Conservation (phyloP, 2,113 vertebrate species). For the Tenrec ecaudatus region DNA sequence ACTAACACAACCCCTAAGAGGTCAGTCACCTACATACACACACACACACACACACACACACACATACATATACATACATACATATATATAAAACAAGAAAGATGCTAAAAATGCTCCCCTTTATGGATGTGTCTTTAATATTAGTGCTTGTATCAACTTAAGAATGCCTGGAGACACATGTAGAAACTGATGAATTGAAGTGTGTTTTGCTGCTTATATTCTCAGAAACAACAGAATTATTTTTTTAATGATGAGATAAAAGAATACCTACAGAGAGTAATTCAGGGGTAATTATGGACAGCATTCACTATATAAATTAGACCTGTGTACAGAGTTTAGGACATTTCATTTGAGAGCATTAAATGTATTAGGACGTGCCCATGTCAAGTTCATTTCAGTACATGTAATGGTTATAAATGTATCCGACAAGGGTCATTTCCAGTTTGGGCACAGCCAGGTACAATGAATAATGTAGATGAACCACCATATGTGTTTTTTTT, state of each 20-base stretch:
- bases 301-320: not conserved
- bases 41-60: too few relatives aligned
- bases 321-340: not conserved
- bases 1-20: too few relatives aligned
- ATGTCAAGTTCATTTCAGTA: slow-evolving; percentile 15
- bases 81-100: too few relatives aligned
- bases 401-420: not conserved
- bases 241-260: not conserved
- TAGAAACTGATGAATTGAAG: not conserved
- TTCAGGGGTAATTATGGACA: slow-evolving; percentile 39
- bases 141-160: slow-evolving; percentile 24
- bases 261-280: not conserved
- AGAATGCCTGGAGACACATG: not conserved
- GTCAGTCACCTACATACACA: too few relatives aligned
- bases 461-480: not conserved
- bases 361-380: slow-evolving; percentile 9
- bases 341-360: slow-evolving; percentile 37
- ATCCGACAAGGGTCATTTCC: not conserved
- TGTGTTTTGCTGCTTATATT: not conserved
- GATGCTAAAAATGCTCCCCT: not conserved
- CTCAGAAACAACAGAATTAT: not conserved
- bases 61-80: too few relatives aligned
- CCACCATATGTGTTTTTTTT: not conserved
- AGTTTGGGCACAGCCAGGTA: not conserved
- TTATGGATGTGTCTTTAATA: not conserved